Conservation (phyloP, 2,113 vertebrate species). For the Pseudopodoces humilis region DNA sequence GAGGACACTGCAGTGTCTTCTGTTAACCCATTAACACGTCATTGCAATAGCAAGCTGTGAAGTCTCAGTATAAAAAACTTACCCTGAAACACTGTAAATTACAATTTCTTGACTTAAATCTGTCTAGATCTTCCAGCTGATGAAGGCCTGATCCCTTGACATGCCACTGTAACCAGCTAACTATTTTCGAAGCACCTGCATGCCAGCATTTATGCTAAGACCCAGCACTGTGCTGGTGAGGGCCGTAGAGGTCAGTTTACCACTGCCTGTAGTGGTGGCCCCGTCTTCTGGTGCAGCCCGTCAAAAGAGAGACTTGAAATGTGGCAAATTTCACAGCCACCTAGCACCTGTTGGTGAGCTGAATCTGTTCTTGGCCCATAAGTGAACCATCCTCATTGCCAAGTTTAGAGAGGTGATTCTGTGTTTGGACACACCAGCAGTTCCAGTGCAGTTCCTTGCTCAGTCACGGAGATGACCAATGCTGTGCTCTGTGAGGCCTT, state of each 20-base stretch:
- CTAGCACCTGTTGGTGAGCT: not conserved
- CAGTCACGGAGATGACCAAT: not conserved
- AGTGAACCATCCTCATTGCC: not conserved
- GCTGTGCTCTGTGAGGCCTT: not conserved
- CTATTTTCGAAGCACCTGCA: not conserved
- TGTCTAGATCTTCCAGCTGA: not conserved
- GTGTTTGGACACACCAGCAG: accelerated
- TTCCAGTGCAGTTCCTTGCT: not conserved
- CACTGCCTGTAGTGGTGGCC: not conserved
- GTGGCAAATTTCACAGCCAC: not conserved
- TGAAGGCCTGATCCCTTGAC: not conserved
- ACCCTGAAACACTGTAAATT: not conserved
- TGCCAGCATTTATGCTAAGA: not conserved
- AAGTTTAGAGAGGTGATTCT: accelerated
- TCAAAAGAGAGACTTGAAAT: not conserved
- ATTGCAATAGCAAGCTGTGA: not conserved
- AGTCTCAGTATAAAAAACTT: not conserved
- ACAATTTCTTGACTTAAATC: not conserved
- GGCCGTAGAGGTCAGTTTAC: not conserved
- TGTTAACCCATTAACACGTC: not conserved
- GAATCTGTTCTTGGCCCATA: accelerated
- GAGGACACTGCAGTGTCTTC: not conserved
- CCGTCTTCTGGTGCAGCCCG: not conserved
- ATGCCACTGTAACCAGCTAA: not conserved
- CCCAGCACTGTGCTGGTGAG: not conserved